Evolutionary conservation across 2,113 vertebrate species (phyloP).

Genomic region (Trinectes maculatus): DNA sequence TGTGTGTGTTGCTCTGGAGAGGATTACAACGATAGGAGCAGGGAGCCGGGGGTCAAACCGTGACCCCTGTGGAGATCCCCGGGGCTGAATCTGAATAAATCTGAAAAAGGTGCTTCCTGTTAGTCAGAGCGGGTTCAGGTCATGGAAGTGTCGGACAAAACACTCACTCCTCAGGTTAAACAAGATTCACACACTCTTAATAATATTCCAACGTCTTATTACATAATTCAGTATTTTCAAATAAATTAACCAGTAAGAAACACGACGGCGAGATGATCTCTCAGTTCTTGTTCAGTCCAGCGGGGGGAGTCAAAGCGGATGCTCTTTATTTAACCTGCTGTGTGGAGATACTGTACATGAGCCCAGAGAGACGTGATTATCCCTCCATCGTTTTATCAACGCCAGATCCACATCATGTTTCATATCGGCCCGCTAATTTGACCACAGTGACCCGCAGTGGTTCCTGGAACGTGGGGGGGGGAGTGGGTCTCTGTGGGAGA

Average conservation of each 20-base stretch:
- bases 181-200: too few relatives aligned
- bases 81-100: too few relatives aligned
- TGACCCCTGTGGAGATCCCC: too few relatives aligned
- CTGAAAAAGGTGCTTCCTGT: too few relatives aligned
- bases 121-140: too few relatives aligned
- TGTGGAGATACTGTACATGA: neutral
- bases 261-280: neutral
- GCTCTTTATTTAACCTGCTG: slow-evolving; percentile 19
- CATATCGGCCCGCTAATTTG: slow-evolving; percentile 49
- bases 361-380: slow-evolving; percentile 29
- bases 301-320: slow-evolving; percentile 41
- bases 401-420: slow-evolving; percentile 26
- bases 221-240: neutral
- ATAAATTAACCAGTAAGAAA: neutral
- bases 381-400: slow-evolving; percentile 43
- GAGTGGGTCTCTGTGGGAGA: slow-evolving; percentile 10
- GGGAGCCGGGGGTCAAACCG: too few relatives aligned
- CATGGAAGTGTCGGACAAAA: too few relatives aligned
- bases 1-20: neutral
- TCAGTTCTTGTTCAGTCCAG: neutral
- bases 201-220: too few relatives aligned
- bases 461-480: slow-evolving; percentile 32
- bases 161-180: too few relatives aligned
- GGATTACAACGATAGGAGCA: neutral
- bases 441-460: slow-evolving; percentile 59